Evolutionary conservation across 2,797 vertebrate species (phyloP).

Genomic region (Cetoscarus ocellatus): DNA sequence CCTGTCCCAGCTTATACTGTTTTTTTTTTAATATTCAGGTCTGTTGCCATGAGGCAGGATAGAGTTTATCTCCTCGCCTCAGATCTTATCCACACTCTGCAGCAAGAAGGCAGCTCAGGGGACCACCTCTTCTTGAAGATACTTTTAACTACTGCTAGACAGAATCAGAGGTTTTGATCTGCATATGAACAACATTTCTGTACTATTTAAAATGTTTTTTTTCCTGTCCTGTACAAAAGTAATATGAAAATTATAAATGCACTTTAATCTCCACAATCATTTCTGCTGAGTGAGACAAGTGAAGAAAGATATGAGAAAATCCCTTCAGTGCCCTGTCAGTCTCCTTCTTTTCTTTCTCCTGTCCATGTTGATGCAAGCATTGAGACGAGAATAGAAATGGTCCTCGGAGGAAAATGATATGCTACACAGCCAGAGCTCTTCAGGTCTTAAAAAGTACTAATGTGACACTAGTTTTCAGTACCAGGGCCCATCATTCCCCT

Average conservation of each 20-base stretch:
- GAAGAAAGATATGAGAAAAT: no score
- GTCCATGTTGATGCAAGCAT: no score
- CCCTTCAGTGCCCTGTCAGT: no score
- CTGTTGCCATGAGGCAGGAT: neutral
- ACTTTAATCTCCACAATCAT: no score
- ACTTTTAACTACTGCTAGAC: neutral
- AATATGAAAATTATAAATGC: neutral
- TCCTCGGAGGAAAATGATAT: no score
- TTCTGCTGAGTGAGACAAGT: no score
- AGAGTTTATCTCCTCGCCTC: neutral
- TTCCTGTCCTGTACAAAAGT: neutral
- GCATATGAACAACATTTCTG: neutral
- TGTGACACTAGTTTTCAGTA: neutral
- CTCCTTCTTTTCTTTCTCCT: no score
- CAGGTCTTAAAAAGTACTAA: no score
- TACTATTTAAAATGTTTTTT: neutral
- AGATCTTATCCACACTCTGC: neutral
- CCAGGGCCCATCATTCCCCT: constrained; percentile 2
- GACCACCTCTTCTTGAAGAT: neutral
- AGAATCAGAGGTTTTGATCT: neutral
- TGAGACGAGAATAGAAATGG: no score
- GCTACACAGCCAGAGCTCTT: no score
- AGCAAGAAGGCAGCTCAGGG: neutral
- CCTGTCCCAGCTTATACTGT: neutral
- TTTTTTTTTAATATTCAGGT: neutral